Base-by-base conservation (phyloP, 2,797 vertebrate species). In the Epinephelus awoara region DNA sequence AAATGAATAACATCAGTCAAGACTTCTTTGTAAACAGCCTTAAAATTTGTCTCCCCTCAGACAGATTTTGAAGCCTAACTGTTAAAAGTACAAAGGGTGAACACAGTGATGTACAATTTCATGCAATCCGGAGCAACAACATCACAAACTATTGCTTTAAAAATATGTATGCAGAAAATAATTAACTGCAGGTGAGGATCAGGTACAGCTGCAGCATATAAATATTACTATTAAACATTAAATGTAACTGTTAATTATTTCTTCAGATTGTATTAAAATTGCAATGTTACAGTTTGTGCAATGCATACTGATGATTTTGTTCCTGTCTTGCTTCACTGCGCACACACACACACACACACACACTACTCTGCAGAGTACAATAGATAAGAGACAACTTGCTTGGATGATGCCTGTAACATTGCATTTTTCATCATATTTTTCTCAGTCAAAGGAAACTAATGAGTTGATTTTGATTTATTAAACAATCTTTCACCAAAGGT, bases 221-320 rank as follows among this genome's bases (percentile, higher is more conserved):
- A 77, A 75, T 34, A 55, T 38, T 27, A 47, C 29, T 34, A 47
- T 61, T 47, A 68, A 73, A 54, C 61, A 63, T 69, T 50, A 18
- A 84, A 73, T 47, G 6, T 6, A 27, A 12, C 13, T 6, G 59
- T 86, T 56, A 76, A 78, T 75, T 75, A 70, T 82, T 75, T 50
- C 40, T 64, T 27, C 56, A 44, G 21, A 67, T 38, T 44, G 12
- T 44, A 70, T 77, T 77, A 72, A 81, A 82, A 67, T 58, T 82
- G 51, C 55, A 82, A 18, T 62, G 18, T 62, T 19, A 29, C 61
- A 27, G 19, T 55, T 52, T 61, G 42, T 67, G 27, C 56, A 72
- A 69, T 56, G 67, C 57, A 78, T 68, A 38, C 18, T 73, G 67
- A 83, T 79, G 51, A 64, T 38, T n/a, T 18, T 58, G 23, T 29